Conservation (phyloP, 2,113 vertebrate species). For the Nanorana parkeri region DNA sequence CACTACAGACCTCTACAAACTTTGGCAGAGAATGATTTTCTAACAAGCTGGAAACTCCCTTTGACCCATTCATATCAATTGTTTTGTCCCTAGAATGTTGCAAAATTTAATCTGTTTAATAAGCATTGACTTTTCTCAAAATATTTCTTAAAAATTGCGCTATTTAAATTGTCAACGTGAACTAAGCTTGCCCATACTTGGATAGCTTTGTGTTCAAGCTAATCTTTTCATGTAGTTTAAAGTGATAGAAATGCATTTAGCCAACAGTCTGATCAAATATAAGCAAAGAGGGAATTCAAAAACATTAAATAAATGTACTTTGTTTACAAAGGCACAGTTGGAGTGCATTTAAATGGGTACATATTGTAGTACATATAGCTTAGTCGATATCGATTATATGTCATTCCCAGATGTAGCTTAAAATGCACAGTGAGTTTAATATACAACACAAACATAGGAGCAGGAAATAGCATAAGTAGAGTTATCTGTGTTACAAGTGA, state of each 20-base stretch:
- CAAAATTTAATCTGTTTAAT: too few species aligned
- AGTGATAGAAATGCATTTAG: conserved; percentile 50
- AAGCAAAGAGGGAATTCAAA: conserved; percentile 41
- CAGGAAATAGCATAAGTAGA: neutral
- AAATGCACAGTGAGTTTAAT: conserved; percentile 7
- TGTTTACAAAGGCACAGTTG: conserved; percentile 8
- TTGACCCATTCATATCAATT: too few species aligned
- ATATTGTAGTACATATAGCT: conserved; percentile 20
- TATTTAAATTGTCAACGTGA: conserved; percentile 31
- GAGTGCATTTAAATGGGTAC: conserved; percentile 29
- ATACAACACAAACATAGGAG: neutral
- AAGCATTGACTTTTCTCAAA: too few species aligned
- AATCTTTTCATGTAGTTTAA: conserved; percentile 41
- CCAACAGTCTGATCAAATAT: conserved; percentile 18
- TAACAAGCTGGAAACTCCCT: too few species aligned
- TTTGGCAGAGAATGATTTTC: too few species aligned
- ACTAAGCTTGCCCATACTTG: conserved; percentile 7
- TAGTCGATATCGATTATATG: conserved; percentile 30
- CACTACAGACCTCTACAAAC: too few species aligned
- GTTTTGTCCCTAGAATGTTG: too few species aligned
- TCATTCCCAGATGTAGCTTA: conserved; percentile 9
- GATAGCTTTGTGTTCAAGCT: conserved; percentile 20
- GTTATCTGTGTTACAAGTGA: neutral
- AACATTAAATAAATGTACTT: conserved; percentile 44
- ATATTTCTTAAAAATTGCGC: too few species aligned